Evolutionary conservation across 2,888 invertebrate genomes (phyloP).

Genomic region (Eulithis prunata): DNA sequence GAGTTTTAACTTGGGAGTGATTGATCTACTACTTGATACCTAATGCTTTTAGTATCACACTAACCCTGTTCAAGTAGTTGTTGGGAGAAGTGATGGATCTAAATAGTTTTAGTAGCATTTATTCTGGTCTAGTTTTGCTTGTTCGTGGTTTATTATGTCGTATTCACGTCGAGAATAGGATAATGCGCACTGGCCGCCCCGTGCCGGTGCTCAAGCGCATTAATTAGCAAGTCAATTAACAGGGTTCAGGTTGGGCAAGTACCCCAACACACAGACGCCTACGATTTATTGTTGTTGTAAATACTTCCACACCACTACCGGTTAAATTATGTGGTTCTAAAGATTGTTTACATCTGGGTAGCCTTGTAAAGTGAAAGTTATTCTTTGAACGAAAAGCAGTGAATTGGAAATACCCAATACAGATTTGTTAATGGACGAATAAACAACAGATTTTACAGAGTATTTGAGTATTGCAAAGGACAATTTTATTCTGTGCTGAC

Average conservation of each 20-base stretch:
- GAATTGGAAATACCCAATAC: conserved; percentile 25
- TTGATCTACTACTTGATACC: neutral
- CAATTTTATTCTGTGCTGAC: too few relatives aligned
- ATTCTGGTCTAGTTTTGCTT: neutral
- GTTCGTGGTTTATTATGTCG: neutral
- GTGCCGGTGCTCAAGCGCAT: conserved; percentile 42
- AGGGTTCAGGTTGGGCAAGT: conserved; percentile 58
- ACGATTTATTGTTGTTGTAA: conserved; percentile 48
- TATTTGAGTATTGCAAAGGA: neutral
- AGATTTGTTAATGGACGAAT: conserved; percentile 10
- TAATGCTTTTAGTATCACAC: neutral
- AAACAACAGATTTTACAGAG: neutral
- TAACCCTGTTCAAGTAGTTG: neutral
- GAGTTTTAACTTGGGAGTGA: neutral
- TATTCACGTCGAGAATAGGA: conserved; percentile 17
- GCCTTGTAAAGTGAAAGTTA: conserved; percentile 35
- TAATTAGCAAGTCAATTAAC: conserved; percentile 67
- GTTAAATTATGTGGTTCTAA: conserved; percentile 20
- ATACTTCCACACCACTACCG: conserved; percentile 36
- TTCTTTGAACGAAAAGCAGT: conserved; percentile 24
- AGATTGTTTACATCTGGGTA: conserved; percentile 22
- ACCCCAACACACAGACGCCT: conserved; percentile 43
- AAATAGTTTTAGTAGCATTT: too few relatives aligned
- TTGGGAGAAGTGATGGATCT: too few relatives aligned
- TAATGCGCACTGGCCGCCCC: conserved; percentile 39